Base-by-base conservation (phyloP, 1,140 invertebrate genomes). In the Hormaphis cornu region DNA sequence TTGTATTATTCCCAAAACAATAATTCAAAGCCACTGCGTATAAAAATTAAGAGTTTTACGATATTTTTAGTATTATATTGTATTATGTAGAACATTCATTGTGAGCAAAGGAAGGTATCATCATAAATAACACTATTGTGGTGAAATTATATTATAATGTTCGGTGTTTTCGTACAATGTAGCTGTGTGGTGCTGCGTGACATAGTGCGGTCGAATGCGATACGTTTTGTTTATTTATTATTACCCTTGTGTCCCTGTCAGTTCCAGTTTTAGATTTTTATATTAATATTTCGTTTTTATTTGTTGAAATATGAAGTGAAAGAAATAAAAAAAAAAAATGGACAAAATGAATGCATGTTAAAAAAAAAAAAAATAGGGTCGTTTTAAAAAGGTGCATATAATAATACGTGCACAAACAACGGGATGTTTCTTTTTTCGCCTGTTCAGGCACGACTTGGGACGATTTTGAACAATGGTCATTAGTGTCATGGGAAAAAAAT, bases 141-240 rank as follows among this genome's bases (percentile, higher is more conserved):
- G 50, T 48, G 44, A 50, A 48, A 35, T 50, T 50, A n/a, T 12
- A 20, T 8, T n/a, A 10, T 3, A 46, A 20, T 14, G 46, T 44
- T 33, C 7, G 9, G 33, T 58, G 22, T 54, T 56, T 58, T 24
- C 54, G 35, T 66, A 50, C 30, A 44, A n/a, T n/a, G n/a, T n/a
- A 66, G 28, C 35, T 50, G 14, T 48, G 50, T 66, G 18, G 28
- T 66, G 59, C 42, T 63, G n/a, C 14, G 28, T 66, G 44, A 66
- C 61, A 48, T 24, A 33, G 61, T 66, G 61, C n/a, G 61, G 61
- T 66, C 50, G 7, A 8, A 35, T 30, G 28, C 18, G 18, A 16
- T 63, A 63, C 42, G 18, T 66, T 66, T 61, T 61, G 58, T 61
- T 44, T 61, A 44, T 66, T 66, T 66, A 66, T 66, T 66, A 66